Conservation (phyloP, 2,113 vertebrate species). For the Aldabrachelys gigantea region DNA sequence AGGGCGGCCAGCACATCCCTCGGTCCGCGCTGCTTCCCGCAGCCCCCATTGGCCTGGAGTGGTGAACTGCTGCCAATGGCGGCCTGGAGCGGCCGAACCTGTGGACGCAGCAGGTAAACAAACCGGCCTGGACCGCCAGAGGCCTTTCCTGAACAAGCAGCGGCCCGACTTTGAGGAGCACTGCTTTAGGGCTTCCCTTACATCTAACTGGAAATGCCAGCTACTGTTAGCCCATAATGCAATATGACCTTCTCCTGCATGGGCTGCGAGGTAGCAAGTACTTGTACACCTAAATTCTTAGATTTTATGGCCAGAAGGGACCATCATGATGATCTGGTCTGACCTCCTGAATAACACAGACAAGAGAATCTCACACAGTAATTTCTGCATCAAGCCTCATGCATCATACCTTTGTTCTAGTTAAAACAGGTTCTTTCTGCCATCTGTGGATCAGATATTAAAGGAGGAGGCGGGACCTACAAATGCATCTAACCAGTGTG, state of each 20-base stretch:
- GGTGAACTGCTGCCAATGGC: too few species aligned
- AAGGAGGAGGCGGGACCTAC: too few species aligned
- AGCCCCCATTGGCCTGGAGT: too few species aligned
- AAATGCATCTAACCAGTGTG: not conserved
- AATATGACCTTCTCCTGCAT: rapidly evolving
- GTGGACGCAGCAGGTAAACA: too few species aligned
- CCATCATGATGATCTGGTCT: not conserved
- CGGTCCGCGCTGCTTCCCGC: too few species aligned
- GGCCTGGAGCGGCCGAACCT: too few species aligned
- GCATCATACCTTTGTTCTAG: not conserved
- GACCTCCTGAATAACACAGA: rapidly evolving
- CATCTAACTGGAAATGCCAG: rapidly evolving
- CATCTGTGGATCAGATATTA: not conserved
- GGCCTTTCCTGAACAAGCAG: too few species aligned
- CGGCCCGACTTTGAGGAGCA: too few species aligned
- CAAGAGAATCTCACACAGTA: not conserved
- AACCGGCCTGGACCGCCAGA: too few species aligned
- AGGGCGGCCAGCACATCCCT: too few species aligned
- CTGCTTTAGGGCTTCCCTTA: not conserved
- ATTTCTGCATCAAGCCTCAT: not conserved
- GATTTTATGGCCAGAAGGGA: not conserved
- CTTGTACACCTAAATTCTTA: not conserved
- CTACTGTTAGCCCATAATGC: rapidly evolving
- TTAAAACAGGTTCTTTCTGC: not conserved
- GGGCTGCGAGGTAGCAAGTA: rapidly evolving